Conservation (phyloP, 2,797 vertebrate species). For the Acropternis orthonyx region DNA sequence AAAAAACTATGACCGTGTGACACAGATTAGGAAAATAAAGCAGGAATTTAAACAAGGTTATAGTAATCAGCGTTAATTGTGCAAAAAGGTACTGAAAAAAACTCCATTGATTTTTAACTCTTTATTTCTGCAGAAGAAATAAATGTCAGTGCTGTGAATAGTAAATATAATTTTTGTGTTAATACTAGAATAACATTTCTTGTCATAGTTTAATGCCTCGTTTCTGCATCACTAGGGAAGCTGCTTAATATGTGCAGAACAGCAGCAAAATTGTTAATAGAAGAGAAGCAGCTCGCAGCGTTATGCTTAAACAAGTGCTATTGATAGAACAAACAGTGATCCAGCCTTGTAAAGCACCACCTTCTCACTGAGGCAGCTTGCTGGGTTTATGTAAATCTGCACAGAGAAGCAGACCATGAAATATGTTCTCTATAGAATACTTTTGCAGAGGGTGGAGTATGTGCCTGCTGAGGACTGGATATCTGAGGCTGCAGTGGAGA, state of each 20-base stretch:
- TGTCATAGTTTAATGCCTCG: not conserved
- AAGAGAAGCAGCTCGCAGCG: not conserved
- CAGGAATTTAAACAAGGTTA: not conserved
- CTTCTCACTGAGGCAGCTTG: not conserved
- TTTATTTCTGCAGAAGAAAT: not conserved
- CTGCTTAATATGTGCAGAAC: slow-evolving; percentile 13
- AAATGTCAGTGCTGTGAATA: not conserved
- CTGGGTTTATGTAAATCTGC: not conserved
- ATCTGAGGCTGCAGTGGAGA: not conserved
- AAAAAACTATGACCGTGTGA: not conserved
- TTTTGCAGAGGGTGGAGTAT: not conserved
- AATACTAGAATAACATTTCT: not conserved
- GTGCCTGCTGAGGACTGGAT: not conserved
- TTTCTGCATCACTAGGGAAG: slow-evolving; percentile 18
- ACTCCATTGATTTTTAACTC: not conserved
- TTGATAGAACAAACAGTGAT: not conserved
- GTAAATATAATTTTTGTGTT: not conserved
- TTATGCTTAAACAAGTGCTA: not conserved
- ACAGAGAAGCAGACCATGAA: not conserved
- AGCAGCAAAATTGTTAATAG: slow-evolving; percentile 12
- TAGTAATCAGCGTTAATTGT: not conserved
- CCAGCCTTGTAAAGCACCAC: not conserved
- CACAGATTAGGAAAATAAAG: not conserved
- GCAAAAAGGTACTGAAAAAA: not conserved
- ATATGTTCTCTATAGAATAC: not conserved